phyloP scores from a whole-genome alignment of 30 jellyfish, hydroid and myxozoan genomes.

The Aurelia aurita complex sp. Pacific region DNA sequence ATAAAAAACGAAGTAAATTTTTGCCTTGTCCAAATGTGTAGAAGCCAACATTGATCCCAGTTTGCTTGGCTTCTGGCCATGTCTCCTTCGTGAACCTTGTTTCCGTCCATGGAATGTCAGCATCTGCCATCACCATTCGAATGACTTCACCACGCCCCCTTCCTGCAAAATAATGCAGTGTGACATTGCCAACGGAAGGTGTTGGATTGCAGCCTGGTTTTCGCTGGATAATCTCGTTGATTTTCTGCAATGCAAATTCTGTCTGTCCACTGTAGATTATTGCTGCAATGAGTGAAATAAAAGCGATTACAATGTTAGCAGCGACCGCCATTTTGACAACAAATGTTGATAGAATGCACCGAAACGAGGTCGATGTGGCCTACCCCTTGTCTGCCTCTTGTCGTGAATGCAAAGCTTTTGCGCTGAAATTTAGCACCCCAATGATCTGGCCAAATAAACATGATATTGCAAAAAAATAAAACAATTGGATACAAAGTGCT shows the following conservation, averaged over 20 bases:
- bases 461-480: too few relatives aligned
- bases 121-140: slow-evolving; percentile 88
- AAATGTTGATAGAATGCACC: too few relatives aligned
- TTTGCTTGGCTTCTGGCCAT: slow-evolving; percentile 78
- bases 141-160: slow-evolving; percentile 92
- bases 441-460: too few relatives aligned
- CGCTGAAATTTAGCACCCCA: too few relatives aligned
- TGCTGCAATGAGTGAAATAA: slow-evolving; percentile 69
- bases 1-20: too few relatives aligned
- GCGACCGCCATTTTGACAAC: slow-evolving; percentile 45
- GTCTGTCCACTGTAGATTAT: slow-evolving; percentile 81
- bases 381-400: too few relatives aligned
- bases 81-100: slow-evolving; percentile 71
- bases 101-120: slow-evolving; percentile 71
- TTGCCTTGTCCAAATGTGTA: slow-evolving; percentile 93
- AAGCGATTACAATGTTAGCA: slow-evolving; percentile 66
- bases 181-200: slow-evolving; percentile 82
- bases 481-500: too few relatives aligned
- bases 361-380: too few relatives aligned
- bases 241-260: slow-evolving; percentile 71
- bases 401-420: too few relatives aligned
- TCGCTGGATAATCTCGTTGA: slow-evolving; percentile 75
- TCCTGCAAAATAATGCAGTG: slow-evolving; percentile 89
- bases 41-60: slow-evolving; percentile 76
- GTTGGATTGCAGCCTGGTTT: slow-evolving; percentile 96